phyloP scores from a whole-genome alignment of 2,113 vertebrate genomes.

The Grus americana region DNA sequence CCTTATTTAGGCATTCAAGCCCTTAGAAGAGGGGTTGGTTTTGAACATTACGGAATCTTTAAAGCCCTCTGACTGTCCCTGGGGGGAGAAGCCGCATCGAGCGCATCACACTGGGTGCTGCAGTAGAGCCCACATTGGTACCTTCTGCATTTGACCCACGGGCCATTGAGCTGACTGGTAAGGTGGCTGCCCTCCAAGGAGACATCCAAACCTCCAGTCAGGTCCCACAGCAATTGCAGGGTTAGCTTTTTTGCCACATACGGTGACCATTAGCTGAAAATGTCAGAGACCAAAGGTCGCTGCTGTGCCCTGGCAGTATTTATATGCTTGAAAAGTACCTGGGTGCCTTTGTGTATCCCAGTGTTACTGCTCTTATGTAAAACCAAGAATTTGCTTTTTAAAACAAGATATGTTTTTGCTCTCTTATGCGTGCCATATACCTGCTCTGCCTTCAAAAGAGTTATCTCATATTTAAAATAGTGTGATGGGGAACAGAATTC shows the following conservation, averaged over 20 bases:
- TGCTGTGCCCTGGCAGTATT: slow-evolving; percentile 1
- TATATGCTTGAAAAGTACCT: slow-evolving; percentile 9
- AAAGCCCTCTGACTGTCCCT: not conserved
- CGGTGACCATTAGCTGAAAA: slow-evolving; percentile 55
- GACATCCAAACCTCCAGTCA: slow-evolving; percentile 4
- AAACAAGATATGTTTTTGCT: not conserved
- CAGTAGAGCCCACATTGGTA: not conserved
- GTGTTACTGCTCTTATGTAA: not conserved
- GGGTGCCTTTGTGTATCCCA: not conserved
- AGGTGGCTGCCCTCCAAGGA: slow-evolving; percentile 13
- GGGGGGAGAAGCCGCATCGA: accelerated
- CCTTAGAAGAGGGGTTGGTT: not conserved
- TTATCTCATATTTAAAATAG: not conserved
- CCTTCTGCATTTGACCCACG: not conserved
- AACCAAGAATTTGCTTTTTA: not conserved
- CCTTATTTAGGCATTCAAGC: not conserved
- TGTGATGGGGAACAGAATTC: not conserved
- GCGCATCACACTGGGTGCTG: accelerated
- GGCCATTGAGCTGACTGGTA: not conserved
- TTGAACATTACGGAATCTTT: not conserved
- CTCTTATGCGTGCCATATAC: not conserved
- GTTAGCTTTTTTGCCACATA: slow-evolving; percentile 33
- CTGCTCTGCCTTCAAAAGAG: not conserved
- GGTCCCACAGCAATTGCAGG: not conserved
- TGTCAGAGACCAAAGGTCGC: slow-evolving; percentile 35